A percentile compares a stretch with the other conserved stretches of the same genome.
Evolutionary conservation across 2,797 vertebrate genomes (phyloP).

Genomic region (Rhinichthys osculus): DNA sequence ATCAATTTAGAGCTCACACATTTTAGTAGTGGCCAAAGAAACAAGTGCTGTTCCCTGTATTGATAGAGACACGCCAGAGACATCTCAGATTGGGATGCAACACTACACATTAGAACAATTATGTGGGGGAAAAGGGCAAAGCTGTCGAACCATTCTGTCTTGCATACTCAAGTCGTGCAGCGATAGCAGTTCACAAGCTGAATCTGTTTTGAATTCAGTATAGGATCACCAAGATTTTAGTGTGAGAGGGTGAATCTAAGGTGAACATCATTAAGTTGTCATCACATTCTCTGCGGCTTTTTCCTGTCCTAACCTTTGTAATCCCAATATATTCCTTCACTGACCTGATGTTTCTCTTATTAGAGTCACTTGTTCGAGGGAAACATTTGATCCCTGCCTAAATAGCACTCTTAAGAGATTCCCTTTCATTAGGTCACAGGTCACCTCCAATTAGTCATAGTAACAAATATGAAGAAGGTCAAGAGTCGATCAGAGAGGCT

Average conservation of each 20-base stretch:
- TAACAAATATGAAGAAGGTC: slow-evolving; percentile 55
- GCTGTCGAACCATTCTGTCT: background rate
- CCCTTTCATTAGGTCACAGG: slow-evolving; percentile 54
- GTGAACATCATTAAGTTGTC: slow-evolving; percentile 27
- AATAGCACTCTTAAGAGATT: slow-evolving; percentile 42
- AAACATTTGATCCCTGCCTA: slow-evolving; percentile 57
- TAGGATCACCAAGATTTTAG: background rate
- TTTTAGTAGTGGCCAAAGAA: background rate
- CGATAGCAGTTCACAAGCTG: background rate
- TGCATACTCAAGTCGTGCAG: background rate
- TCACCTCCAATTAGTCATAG: slow-evolving; percentile 56
- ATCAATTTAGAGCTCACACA: background rate
- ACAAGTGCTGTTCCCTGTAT: background rate
- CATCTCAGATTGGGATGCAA: background rate
- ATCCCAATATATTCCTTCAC: background rate
- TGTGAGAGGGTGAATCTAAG: slow-evolving; percentile 13
- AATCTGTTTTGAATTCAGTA: slow-evolving; percentile 25
- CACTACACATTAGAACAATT: background rate
- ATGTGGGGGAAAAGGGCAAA: background rate
- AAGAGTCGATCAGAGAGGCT: slow-evolving; percentile 54
- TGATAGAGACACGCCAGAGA: background rate
- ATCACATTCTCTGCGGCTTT: slow-evolving; percentile 12
- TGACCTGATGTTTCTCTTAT: slow-evolving; percentile 36
- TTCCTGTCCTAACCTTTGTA: slow-evolving; percentile 43
- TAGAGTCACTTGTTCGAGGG: slow-evolving; percentile 42